Conservation (phyloP, 1,140 invertebrate genomes). For the Hycleus phaleratus region DNA sequence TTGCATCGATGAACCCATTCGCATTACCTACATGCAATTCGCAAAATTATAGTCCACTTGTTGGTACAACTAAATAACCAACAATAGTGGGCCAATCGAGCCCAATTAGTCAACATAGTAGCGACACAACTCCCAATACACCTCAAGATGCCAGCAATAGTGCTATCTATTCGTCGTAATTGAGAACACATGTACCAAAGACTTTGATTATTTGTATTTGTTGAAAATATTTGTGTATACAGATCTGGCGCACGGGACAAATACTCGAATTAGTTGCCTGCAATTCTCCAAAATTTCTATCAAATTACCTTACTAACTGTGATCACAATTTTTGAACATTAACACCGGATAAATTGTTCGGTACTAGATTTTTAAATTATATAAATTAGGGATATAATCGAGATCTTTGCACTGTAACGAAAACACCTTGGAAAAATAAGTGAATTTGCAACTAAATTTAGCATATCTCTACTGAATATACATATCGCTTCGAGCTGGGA, state of each 20-base stretch:
- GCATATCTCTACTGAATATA: constrained; percentile 33
- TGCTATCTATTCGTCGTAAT: constrained; percentile 35
- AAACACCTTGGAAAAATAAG: constrained; percentile 1
- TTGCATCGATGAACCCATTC: constrained; percentile 82
- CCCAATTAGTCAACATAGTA: constrained; percentile 4
- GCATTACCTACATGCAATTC: constrained; percentile 80
- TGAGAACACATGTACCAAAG: constrained; percentile 21
- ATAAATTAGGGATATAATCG: constrained; percentile 5
- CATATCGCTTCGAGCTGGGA: constrained; percentile 37
- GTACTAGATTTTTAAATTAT: neutral
- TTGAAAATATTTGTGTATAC: too few species aligned
- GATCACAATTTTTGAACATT: constrained; percentile 9
- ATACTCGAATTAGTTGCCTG: too few species aligned
- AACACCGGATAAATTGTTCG: constrained; percentile 12
- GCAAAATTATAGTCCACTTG: constrained; percentile 77
- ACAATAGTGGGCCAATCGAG: constrained; percentile 14
- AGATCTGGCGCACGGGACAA: too few species aligned
- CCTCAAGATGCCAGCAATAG: constrained; percentile 19
- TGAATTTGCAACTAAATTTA: constrained; percentile 10
- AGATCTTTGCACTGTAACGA: constrained; percentile 15
- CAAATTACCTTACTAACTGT: constrained; percentile 23
- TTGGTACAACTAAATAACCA: constrained; percentile 74
- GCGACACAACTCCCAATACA: constrained; percentile 5
- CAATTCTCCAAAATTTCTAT: neutral
- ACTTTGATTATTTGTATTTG: neutral